phyloP scores from a whole-genome alignment of 1,140 invertebrate genomes.

The Drosophila funebris region DNA sequence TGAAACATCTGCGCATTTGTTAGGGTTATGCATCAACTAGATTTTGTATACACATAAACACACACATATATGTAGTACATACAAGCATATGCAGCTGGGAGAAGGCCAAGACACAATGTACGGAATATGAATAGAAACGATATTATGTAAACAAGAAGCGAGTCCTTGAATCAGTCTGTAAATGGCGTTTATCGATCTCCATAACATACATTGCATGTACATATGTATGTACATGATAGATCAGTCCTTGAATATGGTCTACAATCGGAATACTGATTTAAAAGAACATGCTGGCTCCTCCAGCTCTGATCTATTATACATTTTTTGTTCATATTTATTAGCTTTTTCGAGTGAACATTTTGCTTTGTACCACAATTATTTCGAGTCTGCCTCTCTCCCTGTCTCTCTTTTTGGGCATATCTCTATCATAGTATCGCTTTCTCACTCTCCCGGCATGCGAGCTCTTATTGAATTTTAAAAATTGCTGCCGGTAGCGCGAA shows the following conservation, averaged over 20 bases:
- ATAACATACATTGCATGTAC: no score
- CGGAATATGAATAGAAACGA: neutral
- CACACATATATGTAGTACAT: neutral
- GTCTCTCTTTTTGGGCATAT: constrained; percentile 1
- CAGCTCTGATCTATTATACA: constrained; percentile 10
- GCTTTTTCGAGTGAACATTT: constrained; percentile 39
- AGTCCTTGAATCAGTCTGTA: constrained; percentile 1
- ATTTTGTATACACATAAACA: constrained; percentile 40
- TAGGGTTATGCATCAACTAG: constrained; percentile 71
- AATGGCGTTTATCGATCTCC: no score
- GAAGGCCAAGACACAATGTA: constrained; percentile 23
- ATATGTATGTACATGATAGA: neutral
- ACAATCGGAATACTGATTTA: neutral
- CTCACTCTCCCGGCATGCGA: constrained; percentile 42
- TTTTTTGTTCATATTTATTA: constrained; percentile 38
- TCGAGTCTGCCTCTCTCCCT: constrained; percentile 10
- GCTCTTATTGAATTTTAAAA: constrained; percentile 73
- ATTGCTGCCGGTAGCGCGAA: constrained; percentile 76
- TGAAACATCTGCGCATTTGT: constrained; percentile 77
- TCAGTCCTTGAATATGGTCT: neutral
- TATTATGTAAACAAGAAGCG: neutral
- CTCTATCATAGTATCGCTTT: constrained; percentile 4
- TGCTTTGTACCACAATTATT: constrained; percentile 56
- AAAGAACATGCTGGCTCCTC: no score
- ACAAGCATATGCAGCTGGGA: neutral